Base-by-base conservation (phyloP, 2,113 vertebrate species). In the Eurypyga helias region DNA sequence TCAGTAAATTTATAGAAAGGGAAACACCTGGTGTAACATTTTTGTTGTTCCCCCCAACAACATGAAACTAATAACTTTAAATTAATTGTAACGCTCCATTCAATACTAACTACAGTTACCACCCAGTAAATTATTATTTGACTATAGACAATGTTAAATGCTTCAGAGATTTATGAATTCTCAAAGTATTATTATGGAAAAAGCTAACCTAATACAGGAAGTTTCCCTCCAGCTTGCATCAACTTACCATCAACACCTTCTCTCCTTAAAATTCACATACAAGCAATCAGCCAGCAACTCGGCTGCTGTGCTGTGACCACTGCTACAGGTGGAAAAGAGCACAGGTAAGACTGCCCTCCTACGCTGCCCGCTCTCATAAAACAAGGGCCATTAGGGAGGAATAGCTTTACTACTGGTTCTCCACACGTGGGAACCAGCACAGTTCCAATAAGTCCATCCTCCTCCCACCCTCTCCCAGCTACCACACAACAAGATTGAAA, bases 261-360 rank as follows among this genome's bases (percentile, higher is more conserved):
- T 20, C 46, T 72, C 54, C 54, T 70, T 43, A 55, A 18, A 95
- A 86, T 24, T 36, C 15, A 25, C 0, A 7, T 19, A 36, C 34
- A 75, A 75, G 41, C 41, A 41, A 41, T 41, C 41, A 41, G 10
- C 12, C 20, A 86, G 36, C 3, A 2, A 34, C 36, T 46, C 55
- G 49, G 8, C 23, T 77, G 7, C 80, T 33, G n/a, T 29, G 51
- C 41, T 29, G 49, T 10, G 60, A 34, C 13, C 51, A 7, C 24
- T 17, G 67, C 38, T 71, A 49, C 23, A 10, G 13, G 5, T 6
- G 46, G 71, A 43, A 34, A 64, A 34, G 28, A 51, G 41, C 48
- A 72, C 0, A 1, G 4, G 5, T 1, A 41, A 49, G 2, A 6
- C 13, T 75, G 86, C 12, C 41, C 67, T 69, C 11, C 8, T 13